phyloP scores from a whole-genome alignment of 2,113 vertebrate species.

The Dipodomys spectabilis region DNA sequence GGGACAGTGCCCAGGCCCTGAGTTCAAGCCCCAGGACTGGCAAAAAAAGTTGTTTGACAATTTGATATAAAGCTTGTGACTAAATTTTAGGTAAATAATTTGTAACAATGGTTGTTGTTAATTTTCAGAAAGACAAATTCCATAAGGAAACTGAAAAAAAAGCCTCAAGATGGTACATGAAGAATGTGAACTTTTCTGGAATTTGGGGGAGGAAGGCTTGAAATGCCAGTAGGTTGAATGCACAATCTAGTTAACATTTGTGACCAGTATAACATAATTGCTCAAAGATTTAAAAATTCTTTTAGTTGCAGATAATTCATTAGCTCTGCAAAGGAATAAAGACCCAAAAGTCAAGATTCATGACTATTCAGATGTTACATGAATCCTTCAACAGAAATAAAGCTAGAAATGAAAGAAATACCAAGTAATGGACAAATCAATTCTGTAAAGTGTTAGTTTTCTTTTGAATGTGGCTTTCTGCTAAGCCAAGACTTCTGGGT shows the following conservation, averaged over 20 bases:
- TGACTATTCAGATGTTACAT: neutral
- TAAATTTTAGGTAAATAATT: conserved; percentile 3
- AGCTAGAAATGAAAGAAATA: neutral
- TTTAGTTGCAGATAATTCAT: neutral
- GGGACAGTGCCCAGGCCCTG: too few species aligned
- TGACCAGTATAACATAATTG: neutral
- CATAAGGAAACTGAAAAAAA: conserved; percentile 51
- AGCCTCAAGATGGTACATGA: conserved; percentile 26
- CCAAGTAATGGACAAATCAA: neutral
- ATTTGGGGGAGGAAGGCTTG: conserved; percentile 49
- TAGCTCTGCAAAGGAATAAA: neutral
- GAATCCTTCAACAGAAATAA: neutral
- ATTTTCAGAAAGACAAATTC: conserved; percentile 69
- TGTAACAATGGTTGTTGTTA: neutral
- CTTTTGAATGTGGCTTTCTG: neutral
- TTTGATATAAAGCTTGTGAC: neutral
- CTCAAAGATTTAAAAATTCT: neutral
- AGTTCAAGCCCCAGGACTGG: too few species aligned
- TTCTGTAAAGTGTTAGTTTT: neutral
- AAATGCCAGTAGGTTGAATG: conserved; percentile 67
- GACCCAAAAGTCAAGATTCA: neutral
- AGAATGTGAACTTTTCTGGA: conserved; percentile 57
- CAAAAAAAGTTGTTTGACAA: neutral
- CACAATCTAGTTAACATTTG: neutral
- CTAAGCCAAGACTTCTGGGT: neutral